Evolutionary conservation across 2,888 invertebrate genomes (phyloP), one percentile per base, ranked within the genome.

Genomic region (Gastrophysa polygoni): DNA sequence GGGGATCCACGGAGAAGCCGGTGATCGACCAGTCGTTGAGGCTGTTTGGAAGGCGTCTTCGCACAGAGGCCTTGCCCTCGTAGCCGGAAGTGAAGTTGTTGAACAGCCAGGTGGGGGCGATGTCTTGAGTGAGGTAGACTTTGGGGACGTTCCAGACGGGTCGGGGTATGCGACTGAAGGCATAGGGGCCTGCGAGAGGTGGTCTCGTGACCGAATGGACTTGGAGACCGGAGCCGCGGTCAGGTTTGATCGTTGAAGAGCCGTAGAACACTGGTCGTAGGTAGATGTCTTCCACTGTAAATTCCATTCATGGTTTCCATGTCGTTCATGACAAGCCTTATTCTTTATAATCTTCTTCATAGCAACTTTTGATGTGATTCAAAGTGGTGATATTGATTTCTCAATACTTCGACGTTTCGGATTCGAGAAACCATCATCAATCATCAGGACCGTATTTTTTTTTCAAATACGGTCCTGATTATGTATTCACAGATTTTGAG

Each of bases 121-220:
- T 87, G 67, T 89, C 83, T 75, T 89, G 85, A 76, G 89, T 88
- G 70, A 93, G 87, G 83, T 91, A 92, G 75, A 93, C 89, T 67
- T 92, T 88, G 43, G 94, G 94, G 73, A 89, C 88, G 77, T 88
- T 88, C 88, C 90, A 89, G 67, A 86, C 85, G 29, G 93, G 92
- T 69, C 89, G 85, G 32, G 95, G 95, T 70, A 94, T 88, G 59
- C 93, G 87, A 75, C 94, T 94, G 85, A 95, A 95, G 59, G 95
- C 95, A 80, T 93, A 95, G 28, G 94, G 95, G 24, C 95, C 95
- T 16, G 93, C 94, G 72, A 91, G 82, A 11, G 95, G 93, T 11
- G 93, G 91, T 68, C 93, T 84, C 0, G 89, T 89, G 49, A 88
- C 88, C 0, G 86, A 84, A 75, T 88, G 88, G 44, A 85, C 80